A percentile compares a stretch with the other conserved stretches of the same genome.
phyloP scores from a whole-genome alignment of 2,113 vertebrate species.

The Ciconia boyciana region DNA sequence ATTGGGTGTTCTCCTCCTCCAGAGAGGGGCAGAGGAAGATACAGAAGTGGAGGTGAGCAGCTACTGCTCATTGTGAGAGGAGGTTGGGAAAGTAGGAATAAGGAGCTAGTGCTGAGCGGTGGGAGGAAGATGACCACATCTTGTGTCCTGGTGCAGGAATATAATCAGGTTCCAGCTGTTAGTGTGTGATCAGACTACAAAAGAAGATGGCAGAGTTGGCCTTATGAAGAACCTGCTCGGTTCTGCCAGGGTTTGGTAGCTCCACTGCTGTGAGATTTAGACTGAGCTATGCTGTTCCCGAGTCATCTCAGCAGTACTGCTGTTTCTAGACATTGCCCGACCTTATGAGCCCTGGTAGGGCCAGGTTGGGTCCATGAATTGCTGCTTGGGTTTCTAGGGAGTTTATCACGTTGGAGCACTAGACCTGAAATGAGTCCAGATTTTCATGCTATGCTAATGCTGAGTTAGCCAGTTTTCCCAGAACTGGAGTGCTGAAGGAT shows the following conservation, averaged over 20 bases:
- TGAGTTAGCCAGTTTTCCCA: not conserved
- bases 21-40: not conserved
- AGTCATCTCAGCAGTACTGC: not conserved
- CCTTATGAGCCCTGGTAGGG: not conserved
- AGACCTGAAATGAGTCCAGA: not conserved
- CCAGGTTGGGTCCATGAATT: not conserved
- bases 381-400: not conserved
- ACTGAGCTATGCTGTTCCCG: not conserved
- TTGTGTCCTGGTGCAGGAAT: not conserved
- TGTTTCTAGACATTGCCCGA: not conserved
- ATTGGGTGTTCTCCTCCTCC: not conserved
- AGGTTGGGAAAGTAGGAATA: not conserved
- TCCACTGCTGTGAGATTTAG: not conserved
- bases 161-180: not conserved
- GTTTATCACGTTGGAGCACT: not conserved
- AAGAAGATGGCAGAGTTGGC: not conserved
- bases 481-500: not conserved
- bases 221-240: not conserved
- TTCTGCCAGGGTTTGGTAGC: not conserved
- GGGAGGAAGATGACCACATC: not conserved
- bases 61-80: not conserved
- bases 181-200: not conserved
- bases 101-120: not conserved
- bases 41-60: not conserved
- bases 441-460: not conserved